Evolutionary conservation across 2,888 invertebrate species (phyloP).

Genomic region (Hypomecis atomaria): DNA sequence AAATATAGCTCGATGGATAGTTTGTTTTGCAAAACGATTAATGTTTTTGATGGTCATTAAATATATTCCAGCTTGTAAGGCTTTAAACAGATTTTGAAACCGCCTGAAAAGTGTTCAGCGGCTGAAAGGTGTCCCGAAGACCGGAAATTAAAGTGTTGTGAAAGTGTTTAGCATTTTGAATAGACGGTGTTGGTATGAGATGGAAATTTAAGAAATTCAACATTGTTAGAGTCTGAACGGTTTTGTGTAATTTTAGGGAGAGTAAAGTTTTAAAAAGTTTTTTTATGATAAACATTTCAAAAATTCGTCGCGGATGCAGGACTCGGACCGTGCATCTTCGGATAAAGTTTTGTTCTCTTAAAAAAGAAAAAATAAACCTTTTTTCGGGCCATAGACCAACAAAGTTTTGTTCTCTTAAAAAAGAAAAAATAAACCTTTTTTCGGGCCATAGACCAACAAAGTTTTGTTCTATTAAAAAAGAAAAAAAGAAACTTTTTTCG

Average conservation of each 20-base stretch:
- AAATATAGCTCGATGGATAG: background rate
- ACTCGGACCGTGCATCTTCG: too few species aligned
- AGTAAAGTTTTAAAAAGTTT: too few species aligned
- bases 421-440: too few species aligned
- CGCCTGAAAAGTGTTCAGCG: conserved; percentile 18
- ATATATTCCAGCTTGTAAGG: conserved; percentile 9
- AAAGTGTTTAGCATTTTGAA: conserved; percentile 26
- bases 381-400: too few species aligned
- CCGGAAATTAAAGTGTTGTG: conserved; percentile 59
- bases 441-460: too few species aligned
- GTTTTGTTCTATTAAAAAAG: too few species aligned
- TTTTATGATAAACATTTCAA: too few species aligned
- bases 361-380: too few species aligned
- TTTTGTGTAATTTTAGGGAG: background rate
- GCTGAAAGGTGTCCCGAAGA: conserved; percentile 22
- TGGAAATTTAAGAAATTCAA: background rate
- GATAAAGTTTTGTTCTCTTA: too few species aligned
- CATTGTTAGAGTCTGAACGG: background rate
- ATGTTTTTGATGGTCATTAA: background rate
- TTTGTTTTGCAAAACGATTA: background rate
- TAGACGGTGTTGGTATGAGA: background rate
- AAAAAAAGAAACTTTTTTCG: too few species aligned
- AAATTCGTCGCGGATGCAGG: too few species aligned
- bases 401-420: too few species aligned
- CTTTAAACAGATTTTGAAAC: conserved; percentile 19